Base-by-base conservation (phyloP, 1,140 invertebrate species). In the Ruditapes philippinarum region DNA sequence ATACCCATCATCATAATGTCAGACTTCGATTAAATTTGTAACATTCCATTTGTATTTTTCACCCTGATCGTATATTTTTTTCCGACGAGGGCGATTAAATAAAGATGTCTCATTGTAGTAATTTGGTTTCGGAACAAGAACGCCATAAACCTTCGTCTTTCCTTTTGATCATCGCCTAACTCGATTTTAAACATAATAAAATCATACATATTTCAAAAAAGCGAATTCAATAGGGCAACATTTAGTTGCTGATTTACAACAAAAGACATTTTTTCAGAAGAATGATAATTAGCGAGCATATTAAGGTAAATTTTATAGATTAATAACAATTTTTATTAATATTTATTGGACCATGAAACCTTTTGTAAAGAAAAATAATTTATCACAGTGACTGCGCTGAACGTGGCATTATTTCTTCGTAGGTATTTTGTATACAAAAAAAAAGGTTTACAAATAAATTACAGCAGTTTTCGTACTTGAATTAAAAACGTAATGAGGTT, bases 281-380 rank as follows among this genome's bases (percentile, higher is more conserved):
- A 70, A 70, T 70, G 65, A 70, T 70, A 70, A 70, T 38, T 70
- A 70, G 25, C 28, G 33, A 40, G 28, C 28, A 31, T 33, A 70
- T 70, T 70, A 70, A 70, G 38, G 65, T 17, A 38, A 70, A 70
- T 70, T n/a, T 70, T 70, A 70, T 70, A 70, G n/a, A 38, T 70
- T 38, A 70, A 70, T 33, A 31, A 70, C 33, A 70, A 38, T 70
- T 38, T 70, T 36, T 28, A 70, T 38, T 40, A 70, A 38, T 38
- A 70, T 70, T 70, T 70, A 70, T 70, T 70, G 65, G 65, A 70
- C 31, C 65, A 70, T 22, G 38, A 70, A 70, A 70, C 22, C 65
- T 70, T 70, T 70, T 70, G 65, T 70, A 17, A 70, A 38, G 28
- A 70, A 70, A n/a, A 38, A 36, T 12, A 70, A 70, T 38, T 38